Conservation (phyloP, 2,888 invertebrate species). For the Sabatieria punctata region DNA sequence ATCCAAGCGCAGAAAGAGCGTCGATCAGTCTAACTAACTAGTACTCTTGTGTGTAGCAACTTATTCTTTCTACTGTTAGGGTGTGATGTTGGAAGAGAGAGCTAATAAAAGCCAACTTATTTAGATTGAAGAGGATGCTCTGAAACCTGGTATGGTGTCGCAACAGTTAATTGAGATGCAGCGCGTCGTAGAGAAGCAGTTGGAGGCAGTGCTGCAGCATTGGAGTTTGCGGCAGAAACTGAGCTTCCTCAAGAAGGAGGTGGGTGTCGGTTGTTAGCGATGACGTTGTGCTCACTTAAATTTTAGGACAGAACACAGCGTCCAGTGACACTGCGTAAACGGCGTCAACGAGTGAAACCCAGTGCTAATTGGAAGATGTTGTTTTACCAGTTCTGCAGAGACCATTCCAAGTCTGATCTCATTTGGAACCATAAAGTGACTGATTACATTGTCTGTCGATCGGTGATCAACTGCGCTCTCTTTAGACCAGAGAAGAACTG, state of each 20-base stretch:
- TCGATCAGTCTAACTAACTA: no score
- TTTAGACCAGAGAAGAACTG: constrained; percentile 78
- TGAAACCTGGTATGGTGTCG: neutral
- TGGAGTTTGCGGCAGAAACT: constrained; percentile 38
- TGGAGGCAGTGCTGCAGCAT: constrained; percentile 37
- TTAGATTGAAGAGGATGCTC: constrained; percentile 4
- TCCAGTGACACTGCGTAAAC: constrained; percentile 73
- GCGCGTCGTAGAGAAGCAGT: constrained; percentile 33
- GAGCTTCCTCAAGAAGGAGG: constrained; percentile 26
- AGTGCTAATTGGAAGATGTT: constrained; percentile 79
- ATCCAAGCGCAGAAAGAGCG: no score
- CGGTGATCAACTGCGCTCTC: constrained; percentile 12
- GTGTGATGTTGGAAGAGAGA: no score
- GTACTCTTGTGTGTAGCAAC: no score
- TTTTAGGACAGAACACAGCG: constrained; percentile 34
- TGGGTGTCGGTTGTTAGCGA: constrained; percentile 12
- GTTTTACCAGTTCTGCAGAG: constrained; percentile 80
- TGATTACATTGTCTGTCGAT: neutral
- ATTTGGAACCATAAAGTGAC: constrained; percentile 93
- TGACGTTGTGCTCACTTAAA: constrained; percentile 3
- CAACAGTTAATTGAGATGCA: constrained; percentile 13
- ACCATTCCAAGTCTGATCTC: constrained; percentile 84
- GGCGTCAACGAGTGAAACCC: constrained; percentile 68
- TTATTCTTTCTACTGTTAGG: no score
- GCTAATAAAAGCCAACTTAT: no score